Percentiles rank a stretch among this genome's conserved stretches.
phyloP scores from a whole-genome alignment of 2,797 vertebrate species.

The Typhlichthys eigenmanni region DNA sequence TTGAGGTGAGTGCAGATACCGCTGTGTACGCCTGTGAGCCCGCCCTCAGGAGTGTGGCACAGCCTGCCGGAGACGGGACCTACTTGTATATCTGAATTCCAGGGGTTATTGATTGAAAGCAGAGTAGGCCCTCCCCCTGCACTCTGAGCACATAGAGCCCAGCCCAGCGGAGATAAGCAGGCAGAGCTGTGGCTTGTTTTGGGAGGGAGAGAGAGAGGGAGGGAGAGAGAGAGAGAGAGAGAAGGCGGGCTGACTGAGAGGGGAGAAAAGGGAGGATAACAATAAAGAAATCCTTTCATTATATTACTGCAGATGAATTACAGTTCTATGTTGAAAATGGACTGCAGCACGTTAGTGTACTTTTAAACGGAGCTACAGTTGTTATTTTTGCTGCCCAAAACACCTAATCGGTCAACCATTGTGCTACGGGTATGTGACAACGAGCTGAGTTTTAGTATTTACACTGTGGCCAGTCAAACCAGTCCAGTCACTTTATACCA shows the following conservation, averaged over 20 bases:
- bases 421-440: not conserved
- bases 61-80: slow-evolving; percentile 76
- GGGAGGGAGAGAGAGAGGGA: slow-evolving; percentile 30
- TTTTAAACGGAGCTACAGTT: not conserved
- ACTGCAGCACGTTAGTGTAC: too few relatives aligned
- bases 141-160: slow-evolving; percentile 67
- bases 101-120: slow-evolving; percentile 85
- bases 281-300: slow-evolving; percentile 25
- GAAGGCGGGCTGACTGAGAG: slow-evolving; percentile 34
- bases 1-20: slow-evolving; percentile 40
- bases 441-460: slow-evolving; percentile 32
- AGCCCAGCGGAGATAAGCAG: slow-evolving; percentile 81
- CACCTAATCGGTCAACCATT: not conserved
- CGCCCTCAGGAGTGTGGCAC: slow-evolving; percentile 70
- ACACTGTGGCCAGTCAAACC: slow-evolving; percentile 58
- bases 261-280: slow-evolving; percentile 71
- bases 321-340: too few relatives aligned
- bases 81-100: slow-evolving; percentile 83
- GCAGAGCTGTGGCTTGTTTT: slow-evolving; percentile 66
- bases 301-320: too few relatives aligned
- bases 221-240: slow-evolving; percentile 24
- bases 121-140: slow-evolving; percentile 74
- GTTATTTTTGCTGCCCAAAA: slow-evolving; percentile 11
- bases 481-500: slow-evolving; percentile 29
- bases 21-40: slow-evolving; percentile 56